These are phyloP conservation scores for Apantesis nais DNA, from an alignment of 2,888 invertebrate species.

Conservation along the genomic window DNA sequence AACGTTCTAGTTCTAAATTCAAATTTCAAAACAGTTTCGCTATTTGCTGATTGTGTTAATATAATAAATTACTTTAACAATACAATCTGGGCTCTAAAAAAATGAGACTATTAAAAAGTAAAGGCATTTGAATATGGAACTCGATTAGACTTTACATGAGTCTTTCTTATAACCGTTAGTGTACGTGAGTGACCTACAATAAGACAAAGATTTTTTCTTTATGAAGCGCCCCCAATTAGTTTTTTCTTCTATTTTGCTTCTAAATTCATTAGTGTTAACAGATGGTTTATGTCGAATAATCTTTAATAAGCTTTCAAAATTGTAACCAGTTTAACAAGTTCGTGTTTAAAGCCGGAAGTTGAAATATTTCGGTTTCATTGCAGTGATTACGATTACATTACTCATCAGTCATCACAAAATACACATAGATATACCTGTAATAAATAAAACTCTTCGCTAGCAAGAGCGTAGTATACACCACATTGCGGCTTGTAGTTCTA, in stretches of 20 bases:
- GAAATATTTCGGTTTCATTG: slow-evolving; percentile 12
- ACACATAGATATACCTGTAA: not conserved
- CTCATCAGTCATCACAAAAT: slow-evolving; percentile 10
- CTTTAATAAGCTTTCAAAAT: slow-evolving; percentile 19
- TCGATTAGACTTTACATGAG: slow-evolving; percentile 39
- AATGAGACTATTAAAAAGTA: slow-evolving; percentile 37
- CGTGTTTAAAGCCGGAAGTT: slow-evolving; percentile 15
- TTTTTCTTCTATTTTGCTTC: slow-evolving; percentile 30
- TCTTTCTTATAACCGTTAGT: slow-evolving; percentile 34
- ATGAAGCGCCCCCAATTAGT: slow-evolving; percentile 27
- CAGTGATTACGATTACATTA: slow-evolving; percentile 2
- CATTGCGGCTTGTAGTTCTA: too few species aligned
- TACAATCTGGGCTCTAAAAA: slow-evolving; percentile 30
- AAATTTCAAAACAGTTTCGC: slow-evolving; percentile 33
- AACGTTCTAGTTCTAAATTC: slow-evolving; percentile 28
- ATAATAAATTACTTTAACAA: slow-evolving; percentile 32
- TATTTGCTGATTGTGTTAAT: slow-evolving; percentile 19
- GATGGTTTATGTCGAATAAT: slow-evolving; percentile 17
- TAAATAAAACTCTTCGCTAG: too few species aligned
- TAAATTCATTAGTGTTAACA: slow-evolving; percentile 29
- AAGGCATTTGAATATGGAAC: slow-evolving; percentile 32
- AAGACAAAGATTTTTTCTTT: slow-evolving; percentile 37
- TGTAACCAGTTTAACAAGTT: slow-evolving; percentile 12
- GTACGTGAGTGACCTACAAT: slow-evolving; percentile 35
- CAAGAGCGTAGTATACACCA: too few species aligned